These are phyloP conservation scores for Scomber colias DNA, from an alignment of 2,113 vertebrate genomes.

Conservation along the genomic window DNA sequence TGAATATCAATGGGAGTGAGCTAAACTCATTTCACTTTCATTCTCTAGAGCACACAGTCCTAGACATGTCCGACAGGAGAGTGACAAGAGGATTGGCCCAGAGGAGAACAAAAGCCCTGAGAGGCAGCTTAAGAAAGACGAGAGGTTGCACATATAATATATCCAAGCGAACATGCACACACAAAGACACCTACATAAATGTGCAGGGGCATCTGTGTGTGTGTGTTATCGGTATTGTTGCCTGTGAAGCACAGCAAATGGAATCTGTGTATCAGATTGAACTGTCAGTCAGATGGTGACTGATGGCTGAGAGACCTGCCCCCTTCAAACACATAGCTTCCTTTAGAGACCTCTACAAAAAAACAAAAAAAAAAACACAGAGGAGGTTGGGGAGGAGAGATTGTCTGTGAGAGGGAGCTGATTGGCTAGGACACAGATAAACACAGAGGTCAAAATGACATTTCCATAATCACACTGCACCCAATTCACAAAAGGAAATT, in stretches of 20 bases:
- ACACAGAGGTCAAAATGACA: slow-evolving; percentile 65
- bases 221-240: slow-evolving; percentile 63
- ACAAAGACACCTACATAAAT: slow-evolving; percentile 11
- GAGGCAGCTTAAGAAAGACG: slow-evolving; percentile 57
- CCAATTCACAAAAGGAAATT: slow-evolving; percentile 7
- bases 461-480: slow-evolving; percentile 36
- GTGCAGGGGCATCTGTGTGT: slow-evolving; percentile 52
- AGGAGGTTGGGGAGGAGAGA: not conserved
- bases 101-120: slow-evolving; percentile 63
- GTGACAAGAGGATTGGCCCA: slow-evolving; percentile 66
- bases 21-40: slow-evolving; percentile 56
- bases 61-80: slow-evolving; percentile 54
- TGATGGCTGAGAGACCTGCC: slow-evolving; percentile 69
- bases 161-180: not conserved
- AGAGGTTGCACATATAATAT: slow-evolving; percentile 13
- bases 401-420: slow-evolving; percentile 12
- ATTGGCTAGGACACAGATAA: slow-evolving; percentile 47
- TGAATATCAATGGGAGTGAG: slow-evolving; percentile 46
- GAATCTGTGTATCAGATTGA: slow-evolving; percentile 81
- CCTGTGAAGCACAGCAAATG: slow-evolving; percentile 73
- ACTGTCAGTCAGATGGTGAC: slow-evolving; percentile 78
- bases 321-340: slow-evolving; percentile 51
- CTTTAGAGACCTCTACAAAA: slow-evolving; percentile 30
- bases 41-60: slow-evolving; percentile 41
- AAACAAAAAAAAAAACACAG: slow-evolving; percentile 2